Conservation (phyloP, 2,888 invertebrate genomes). For the Anagyrus pseudococci region DNA sequence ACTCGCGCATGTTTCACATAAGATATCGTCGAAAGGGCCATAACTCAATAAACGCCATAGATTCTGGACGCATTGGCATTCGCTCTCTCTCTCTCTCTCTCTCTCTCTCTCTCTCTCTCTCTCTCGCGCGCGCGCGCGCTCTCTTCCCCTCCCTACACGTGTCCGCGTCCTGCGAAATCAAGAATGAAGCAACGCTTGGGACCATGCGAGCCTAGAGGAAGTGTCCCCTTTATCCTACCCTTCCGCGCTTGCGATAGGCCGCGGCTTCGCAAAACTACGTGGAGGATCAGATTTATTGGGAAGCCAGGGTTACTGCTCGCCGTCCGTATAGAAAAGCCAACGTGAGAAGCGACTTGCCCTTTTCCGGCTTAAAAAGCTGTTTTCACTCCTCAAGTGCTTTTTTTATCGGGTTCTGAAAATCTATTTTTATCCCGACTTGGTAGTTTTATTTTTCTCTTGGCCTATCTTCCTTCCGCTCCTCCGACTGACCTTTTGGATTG, state of each 20-base stretch:
- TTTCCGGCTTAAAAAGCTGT: too few relatives aligned
- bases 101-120: too few relatives aligned
- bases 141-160: background rate
- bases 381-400: too few relatives aligned
- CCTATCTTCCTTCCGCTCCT: too few relatives aligned
- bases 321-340: too few relatives aligned
- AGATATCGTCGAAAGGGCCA: slow-evolving; percentile 24
- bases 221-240: too few relatives aligned
- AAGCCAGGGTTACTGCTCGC: background rate
- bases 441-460: too few relatives aligned
- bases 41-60: slow-evolving; percentile 9
- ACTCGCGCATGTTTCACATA: slow-evolving; percentile 16
- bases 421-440: too few relatives aligned
- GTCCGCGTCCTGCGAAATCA: slow-evolving; percentile 1
- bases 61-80: background rate
- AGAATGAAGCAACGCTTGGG: background rate
- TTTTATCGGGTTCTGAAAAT: too few relatives aligned
- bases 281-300: slow-evolving; percentile 20
- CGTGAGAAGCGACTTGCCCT: too few relatives aligned
- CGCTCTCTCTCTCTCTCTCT: too few relatives aligned
- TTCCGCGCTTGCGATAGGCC: background rate
- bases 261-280: slow-evolving; percentile 3
- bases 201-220: background rate
- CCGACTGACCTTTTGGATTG: too few relatives aligned
- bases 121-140: background rate